A percentile compares a stretch with the other conserved stretches of the same genome.
These are phyloP conservation scores for Spinus olivaceus DNA, from an alignment of 2,797 vertebrate genomes.

Conservation along the genomic window DNA sequence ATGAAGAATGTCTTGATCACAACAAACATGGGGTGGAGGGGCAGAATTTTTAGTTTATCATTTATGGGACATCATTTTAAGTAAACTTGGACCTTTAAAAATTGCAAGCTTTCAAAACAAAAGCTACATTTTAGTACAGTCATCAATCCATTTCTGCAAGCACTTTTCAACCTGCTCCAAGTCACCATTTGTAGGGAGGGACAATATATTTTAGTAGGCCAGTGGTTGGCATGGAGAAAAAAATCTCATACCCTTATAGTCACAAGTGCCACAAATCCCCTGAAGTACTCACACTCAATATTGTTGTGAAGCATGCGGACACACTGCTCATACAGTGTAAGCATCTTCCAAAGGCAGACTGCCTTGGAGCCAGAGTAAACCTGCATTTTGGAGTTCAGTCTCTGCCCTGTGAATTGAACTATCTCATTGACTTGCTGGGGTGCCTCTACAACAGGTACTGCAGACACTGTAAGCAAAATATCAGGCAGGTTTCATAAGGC, in stretches of 20 bases:
- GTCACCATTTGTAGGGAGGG: neutral
- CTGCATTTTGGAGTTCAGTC: constrained; percentile 88
- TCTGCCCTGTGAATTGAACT: constrained; percentile 79
- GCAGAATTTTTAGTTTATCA: neutral
- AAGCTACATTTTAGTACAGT: neutral
- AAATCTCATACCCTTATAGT: neutral
- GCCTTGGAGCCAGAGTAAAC: constrained; percentile 88
- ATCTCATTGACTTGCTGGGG: constrained; percentile 64
- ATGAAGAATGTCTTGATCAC: neutral
- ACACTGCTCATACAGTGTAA: constrained; percentile 87
- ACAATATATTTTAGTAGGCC: neutral
- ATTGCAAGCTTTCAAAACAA: neutral
- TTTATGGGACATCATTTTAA: neutral
- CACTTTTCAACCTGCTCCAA: neutral
- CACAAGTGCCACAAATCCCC: neutral
- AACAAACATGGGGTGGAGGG: neutral
- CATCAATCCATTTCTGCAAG: neutral
- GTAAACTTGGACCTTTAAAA: neutral
- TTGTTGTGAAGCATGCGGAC: constrained; percentile 90
- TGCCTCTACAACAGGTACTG: constrained; percentile 49
- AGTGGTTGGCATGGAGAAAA: neutral
- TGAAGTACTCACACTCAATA: constrained; percentile 81
- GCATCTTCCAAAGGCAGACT: constrained; percentile 82
- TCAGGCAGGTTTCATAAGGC: neutral
- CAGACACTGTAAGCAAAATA: neutral